Percentiles rank a stretch among this genome's conserved stretches.
Conservation (phyloP, 2,888 invertebrate species). For the Erebia palarica region DNA sequence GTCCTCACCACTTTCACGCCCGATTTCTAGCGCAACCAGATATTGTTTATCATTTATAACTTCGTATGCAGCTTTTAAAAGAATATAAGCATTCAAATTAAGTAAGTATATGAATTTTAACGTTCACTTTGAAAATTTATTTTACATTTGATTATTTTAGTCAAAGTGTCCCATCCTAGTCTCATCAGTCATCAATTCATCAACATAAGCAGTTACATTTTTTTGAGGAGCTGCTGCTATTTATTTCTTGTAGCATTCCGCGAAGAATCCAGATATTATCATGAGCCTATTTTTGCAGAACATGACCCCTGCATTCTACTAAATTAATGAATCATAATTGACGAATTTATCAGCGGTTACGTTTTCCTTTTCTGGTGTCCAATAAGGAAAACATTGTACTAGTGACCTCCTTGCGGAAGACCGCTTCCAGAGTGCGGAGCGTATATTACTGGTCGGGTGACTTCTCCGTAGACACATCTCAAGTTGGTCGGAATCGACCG, state of each 20-base stretch:
- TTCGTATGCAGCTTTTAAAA: conserved; percentile 12
- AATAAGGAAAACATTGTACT: conserved; percentile 52
- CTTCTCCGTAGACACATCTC: conserved; percentile 70
- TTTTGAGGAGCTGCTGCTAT: background rate
- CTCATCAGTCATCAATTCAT: too few species aligned
- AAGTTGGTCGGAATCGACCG: conserved; percentile 63
- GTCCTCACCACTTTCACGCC: conserved; percentile 71
- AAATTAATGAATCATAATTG: conserved; percentile 43
- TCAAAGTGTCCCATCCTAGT: background rate
- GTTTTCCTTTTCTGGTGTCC: conserved; percentile 37
- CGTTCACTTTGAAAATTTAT: background rate
- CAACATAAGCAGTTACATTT: background rate
- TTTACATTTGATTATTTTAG: background rate
- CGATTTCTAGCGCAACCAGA: conserved; percentile 62
- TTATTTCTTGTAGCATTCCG: background rate
- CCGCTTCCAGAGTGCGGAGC: conserved; percentile 55
- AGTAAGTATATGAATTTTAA: conserved; percentile 14
- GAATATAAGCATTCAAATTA: conserved; percentile 3
- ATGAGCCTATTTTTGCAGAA: background rate
- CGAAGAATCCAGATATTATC: background rate
- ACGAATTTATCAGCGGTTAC: conserved; percentile 32
- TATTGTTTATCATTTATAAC: conserved; percentile 11
- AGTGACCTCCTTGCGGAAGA: conserved; percentile 71
- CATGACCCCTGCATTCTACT: conserved; percentile 22
- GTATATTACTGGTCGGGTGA: conserved; percentile 61